phyloP scores from a whole-genome alignment of 2,888 invertebrate species.

The Chrysolina oricalcia region DNA sequence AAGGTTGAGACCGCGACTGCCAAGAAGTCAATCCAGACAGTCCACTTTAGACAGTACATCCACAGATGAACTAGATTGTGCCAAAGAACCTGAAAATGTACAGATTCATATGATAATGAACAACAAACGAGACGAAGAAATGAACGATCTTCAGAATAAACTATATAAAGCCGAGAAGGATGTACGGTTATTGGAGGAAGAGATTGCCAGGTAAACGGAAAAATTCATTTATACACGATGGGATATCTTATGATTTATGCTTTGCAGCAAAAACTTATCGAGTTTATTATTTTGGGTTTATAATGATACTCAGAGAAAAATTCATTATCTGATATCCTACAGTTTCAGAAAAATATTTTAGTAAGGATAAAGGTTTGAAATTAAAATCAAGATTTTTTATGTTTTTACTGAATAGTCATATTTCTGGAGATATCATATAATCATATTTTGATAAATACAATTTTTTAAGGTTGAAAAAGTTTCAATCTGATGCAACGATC shows the following conservation, averaged over 20 bases:
- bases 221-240: too few relatives aligned
- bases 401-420: too few relatives aligned
- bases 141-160: constrained; percentile 82
- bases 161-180: constrained; percentile 78
- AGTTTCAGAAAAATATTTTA: too few relatives aligned
- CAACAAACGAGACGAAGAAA: constrained; percentile 80
- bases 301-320: too few relatives aligned
- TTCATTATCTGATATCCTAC: too few relatives aligned
- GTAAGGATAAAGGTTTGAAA: too few relatives aligned
- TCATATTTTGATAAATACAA: constrained; percentile 23
- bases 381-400: too few relatives aligned
- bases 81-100: constrained; percentile 62
- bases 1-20: constrained; percentile 65
- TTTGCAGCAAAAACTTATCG: too few relatives aligned
- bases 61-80: constrained; percentile 74
- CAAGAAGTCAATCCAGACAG: constrained; percentile 72
- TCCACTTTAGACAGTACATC: constrained; percentile 79
- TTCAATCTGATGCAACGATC: constrained; percentile 80
- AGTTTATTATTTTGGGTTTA: too few relatives aligned
- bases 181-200: constrained; percentile 80
- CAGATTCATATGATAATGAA: constrained; percentile 73
- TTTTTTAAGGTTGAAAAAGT: constrained; percentile 76
- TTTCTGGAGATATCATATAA: neutral
- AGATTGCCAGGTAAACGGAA: constrained; percentile 74
- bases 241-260: too few relatives aligned